Conservation (phyloP, 2,113 vertebrate genomes). For the Thomomys bottae region DNA sequence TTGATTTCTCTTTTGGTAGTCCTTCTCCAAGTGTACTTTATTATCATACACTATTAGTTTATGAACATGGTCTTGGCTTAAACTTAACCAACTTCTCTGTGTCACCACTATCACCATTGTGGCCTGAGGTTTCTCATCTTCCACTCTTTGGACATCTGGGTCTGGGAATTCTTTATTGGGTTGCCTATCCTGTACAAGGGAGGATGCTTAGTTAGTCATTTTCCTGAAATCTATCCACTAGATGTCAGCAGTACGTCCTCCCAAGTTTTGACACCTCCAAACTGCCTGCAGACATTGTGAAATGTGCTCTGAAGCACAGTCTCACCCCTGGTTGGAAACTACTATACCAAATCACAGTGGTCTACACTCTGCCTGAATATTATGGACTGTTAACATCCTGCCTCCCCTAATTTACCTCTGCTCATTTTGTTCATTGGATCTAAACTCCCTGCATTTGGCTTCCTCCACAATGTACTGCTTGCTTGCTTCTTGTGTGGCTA, state of each 20-base stretch:
- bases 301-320: neutral
- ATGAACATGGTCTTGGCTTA: too few species aligned
- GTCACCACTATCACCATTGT: too few species aligned
- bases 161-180: neutral
- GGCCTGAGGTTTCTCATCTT: neutral
- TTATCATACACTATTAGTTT: neutral
- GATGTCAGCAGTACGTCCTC: constrained; percentile 58
- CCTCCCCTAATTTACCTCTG: neutral
- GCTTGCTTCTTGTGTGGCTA: neutral
- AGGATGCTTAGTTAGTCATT: neutral
- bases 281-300: neutral
- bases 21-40: too few species aligned
- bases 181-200: neutral
- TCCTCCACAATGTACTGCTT: too few species aligned
- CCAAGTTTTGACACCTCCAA: neutral
- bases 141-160: neutral
- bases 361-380: neutral
- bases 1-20: neutral
- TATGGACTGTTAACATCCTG: accelerated
- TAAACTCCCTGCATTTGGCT: neutral
- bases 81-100: neutral
- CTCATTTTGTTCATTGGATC: neutral
- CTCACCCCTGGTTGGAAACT: neutral
- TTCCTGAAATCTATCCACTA: constrained; percentile 63
- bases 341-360: neutral